Evolutionary conservation across 2,888 invertebrate genomes (phyloP).

Genomic region (Drosophila suboccidentalis): DNA sequence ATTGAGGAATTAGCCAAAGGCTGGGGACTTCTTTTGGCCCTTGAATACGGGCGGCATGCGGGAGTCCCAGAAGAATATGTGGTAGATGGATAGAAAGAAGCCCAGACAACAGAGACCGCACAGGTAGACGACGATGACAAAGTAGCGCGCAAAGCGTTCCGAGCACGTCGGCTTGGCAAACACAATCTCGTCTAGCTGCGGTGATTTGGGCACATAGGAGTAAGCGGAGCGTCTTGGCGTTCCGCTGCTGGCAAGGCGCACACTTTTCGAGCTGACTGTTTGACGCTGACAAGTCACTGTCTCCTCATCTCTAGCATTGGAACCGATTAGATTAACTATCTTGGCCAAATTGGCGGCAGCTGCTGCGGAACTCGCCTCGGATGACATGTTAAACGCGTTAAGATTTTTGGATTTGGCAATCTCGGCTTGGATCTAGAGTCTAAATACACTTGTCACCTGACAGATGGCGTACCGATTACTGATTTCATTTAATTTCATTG

Average conservation of each 20-base stretch:
- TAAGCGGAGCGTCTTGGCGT: slow-evolving; percentile 54
- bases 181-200: slow-evolving; percentile 75
- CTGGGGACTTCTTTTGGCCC: slow-evolving; percentile 75
- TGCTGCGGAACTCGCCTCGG: slow-evolving; percentile 25
- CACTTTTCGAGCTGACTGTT: slow-evolving; percentile 29
- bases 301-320: slow-evolving; percentile 54
- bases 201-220: slow-evolving; percentile 70
- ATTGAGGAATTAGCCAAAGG: slow-evolving; percentile 56
- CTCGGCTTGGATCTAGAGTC: background rate
- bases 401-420: slow-evolving; percentile 2
- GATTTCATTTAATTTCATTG: slow-evolving; percentile 69
- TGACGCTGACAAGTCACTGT: background rate
- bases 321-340: slow-evolving; percentile 75
- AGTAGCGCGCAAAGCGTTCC: slow-evolving; percentile 81
- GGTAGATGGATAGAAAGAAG: slow-evolving; percentile 84
- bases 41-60: slow-evolving; percentile 85
- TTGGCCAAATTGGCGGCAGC: slow-evolving; percentile 68
- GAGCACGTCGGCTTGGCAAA: slow-evolving; percentile 76
- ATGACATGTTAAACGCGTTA: slow-evolving; percentile 22
- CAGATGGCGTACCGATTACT: slow-evolving; percentile 57
- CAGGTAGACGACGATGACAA: slow-evolving; percentile 82
- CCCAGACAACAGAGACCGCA: slow-evolving; percentile 84
- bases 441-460: slow-evolving; percentile 1
- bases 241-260: slow-evolving; percentile 66
- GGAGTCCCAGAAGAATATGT: slow-evolving; percentile 85